These are phyloP conservation scores for Latrodectus elegans DNA, from an alignment of 2,888 invertebrate genomes.

Conservation along the genomic window DNA sequence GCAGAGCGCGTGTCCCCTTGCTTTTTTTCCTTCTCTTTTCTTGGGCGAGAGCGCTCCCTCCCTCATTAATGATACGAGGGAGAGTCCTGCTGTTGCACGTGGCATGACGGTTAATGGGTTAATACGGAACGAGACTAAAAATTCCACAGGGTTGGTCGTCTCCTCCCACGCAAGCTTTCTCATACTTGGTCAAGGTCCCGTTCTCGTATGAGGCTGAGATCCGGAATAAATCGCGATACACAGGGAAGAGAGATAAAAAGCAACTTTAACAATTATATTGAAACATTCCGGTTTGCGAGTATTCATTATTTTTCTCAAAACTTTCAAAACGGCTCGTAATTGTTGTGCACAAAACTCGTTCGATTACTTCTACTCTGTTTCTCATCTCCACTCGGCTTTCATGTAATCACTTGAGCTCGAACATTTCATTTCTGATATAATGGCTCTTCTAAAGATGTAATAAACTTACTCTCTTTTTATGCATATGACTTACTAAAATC, in stretches of 20 bases:
- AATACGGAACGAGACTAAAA: slow-evolving; percentile 51
- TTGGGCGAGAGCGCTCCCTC: no score
- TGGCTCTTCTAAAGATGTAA: no score
- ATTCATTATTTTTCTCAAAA: neutral
- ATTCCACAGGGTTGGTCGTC: slow-evolving; percentile 25
- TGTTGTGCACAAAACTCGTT: no score
- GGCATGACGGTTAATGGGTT: slow-evolving; percentile 56
- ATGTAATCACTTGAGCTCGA: no score
- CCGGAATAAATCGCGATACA: neutral
- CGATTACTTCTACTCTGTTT: no score
- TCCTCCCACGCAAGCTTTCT: slow-evolving; percentile 38
- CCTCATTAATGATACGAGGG: neutral
- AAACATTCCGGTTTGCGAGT: neutral
- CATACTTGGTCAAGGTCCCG: slow-evolving; percentile 58
- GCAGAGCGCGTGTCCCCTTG: no score
- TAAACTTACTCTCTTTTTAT: no score
- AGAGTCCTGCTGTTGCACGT: neutral
- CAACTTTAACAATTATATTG: slow-evolving; percentile 2
- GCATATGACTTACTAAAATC: no score
- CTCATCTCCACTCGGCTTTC: no score
- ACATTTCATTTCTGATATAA: no score
- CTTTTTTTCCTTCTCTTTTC: no score
- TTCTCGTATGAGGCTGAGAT: neutral
- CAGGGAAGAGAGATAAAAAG: neutral
- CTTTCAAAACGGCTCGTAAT: no score